Base-by-base conservation (phyloP, 2,888 invertebrate genomes). In the Germaria angustata region DNA sequence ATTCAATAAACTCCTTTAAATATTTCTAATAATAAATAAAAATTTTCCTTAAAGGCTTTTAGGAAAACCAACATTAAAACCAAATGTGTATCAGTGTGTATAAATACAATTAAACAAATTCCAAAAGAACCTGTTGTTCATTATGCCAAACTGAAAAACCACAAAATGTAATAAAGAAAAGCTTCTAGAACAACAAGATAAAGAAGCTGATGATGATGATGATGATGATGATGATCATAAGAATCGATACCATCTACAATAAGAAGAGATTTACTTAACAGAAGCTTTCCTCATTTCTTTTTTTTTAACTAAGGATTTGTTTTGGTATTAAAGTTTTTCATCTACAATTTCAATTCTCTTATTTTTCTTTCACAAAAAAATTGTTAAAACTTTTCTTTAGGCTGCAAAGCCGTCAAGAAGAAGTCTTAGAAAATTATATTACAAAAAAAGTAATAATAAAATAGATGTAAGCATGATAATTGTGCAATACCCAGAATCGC, bases 231-330 rank as follows among this genome's bases (percentile, higher is more conserved):
- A 71, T 71, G 75, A 82, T 76, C 79, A 79, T 76, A 71, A 82
- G 76, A 71, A 76, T 68, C 59, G 79, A 82, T 82, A 79, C 36
- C 59, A 82, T 71, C 75, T 82, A 66, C 57, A 66, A 55, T 66
- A 81, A n/a, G 49, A 76, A 79, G 76, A n/a, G 71, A 82, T 82
- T 79, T 79, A 82, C 76, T 79, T 55, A 76, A 76, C 75, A 82
- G 75, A 79, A 55, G 66, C 82, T 65, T 66, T 51, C n/a, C 57
- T 24, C 44, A 77, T 63, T 81, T 73, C 55, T 72, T 73, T 39
- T 17, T 28, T 28, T 41, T 20, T 36, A 39, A 49, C 71, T 39
- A 28, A 36, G n/a, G 36, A 49, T 57, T 69, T 69, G 51, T 59
- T n/a, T n/a, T 28, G 55, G 36, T 46, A 36, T 46, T 49, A 24